Conservation (phyloP, 2,888 invertebrate genomes). For the Pachymerium ferrugineum region DNA sequence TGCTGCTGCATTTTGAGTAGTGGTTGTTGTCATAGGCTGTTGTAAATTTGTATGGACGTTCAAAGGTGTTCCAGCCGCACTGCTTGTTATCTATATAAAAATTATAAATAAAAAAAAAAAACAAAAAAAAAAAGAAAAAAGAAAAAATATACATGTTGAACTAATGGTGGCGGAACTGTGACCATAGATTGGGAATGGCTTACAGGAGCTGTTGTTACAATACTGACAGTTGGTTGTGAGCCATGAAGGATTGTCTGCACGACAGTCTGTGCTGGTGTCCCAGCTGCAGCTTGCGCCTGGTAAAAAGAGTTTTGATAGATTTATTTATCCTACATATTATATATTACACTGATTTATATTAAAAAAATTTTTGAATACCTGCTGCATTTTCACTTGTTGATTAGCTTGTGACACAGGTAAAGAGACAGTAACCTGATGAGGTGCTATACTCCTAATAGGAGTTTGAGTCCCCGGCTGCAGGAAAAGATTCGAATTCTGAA, state of each 20-base stretch:
- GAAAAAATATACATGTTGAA: neutral
- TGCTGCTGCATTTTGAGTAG: constrained; percentile 28
- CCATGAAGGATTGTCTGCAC: constrained; percentile 26
- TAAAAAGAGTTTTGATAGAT: no score
- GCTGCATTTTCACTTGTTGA: constrained; percentile 36
- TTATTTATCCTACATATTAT: no score
- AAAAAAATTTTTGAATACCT: constrained; percentile 29
- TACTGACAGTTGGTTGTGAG: constrained; percentile 19
- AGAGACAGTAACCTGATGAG: constrained; percentile 38
- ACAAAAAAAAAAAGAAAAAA: neutral
- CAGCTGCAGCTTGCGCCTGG: neutral
- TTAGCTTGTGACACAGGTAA: constrained; percentile 38
- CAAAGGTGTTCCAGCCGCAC: constrained; percentile 28
- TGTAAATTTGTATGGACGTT: constrained; percentile 36
- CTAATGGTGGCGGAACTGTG: constrained; percentile 23
- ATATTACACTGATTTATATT: no score
- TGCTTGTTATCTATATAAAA: constrained; percentile 19
- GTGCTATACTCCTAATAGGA: constrained; percentile 37
- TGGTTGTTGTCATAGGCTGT: constrained; percentile 34
- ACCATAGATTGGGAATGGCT: constrained; percentile 8
- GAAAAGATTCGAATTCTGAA: no score
- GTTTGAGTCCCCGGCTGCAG: constrained; percentile 38
- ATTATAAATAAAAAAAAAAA: neutral
- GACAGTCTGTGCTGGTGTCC: neutral
- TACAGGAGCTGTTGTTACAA: constrained; percentile 28